Evolutionary conservation across 1,140 invertebrate species (phyloP).

Genomic region (Sinella curviseta): DNA sequence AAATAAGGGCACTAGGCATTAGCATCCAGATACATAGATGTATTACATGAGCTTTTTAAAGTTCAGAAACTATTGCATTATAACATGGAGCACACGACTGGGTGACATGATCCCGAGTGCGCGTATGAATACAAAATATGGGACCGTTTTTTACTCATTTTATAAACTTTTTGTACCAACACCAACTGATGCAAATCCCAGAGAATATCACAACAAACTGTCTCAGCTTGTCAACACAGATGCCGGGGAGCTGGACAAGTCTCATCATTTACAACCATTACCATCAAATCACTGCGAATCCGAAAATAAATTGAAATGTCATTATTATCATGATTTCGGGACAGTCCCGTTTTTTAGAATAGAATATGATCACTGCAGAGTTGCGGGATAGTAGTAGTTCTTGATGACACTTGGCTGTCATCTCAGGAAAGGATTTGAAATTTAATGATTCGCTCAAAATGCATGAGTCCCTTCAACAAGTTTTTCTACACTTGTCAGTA

Average conservation of each 20-base stretch:
- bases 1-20: neutral
- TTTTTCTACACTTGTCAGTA: neutral
- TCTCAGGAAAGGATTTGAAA: neutral
- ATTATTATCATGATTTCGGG: neutral
- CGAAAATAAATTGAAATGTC: slow-evolving; percentile 1
- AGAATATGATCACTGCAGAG: neutral
- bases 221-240: neutral
- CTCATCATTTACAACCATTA: neutral
- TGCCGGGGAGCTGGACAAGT: neutral
- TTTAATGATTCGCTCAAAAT: neutral
- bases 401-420: slow-evolving; percentile 9
- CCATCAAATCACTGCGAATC: neutral
- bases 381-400: neutral
- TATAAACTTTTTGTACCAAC: too few species aligned
- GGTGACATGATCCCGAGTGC: slow-evolving; percentile 11
- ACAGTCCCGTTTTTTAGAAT: too few species aligned
- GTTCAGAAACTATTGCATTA: neutral
- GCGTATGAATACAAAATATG: neutral
- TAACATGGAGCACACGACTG: slow-evolving; percentile 18
- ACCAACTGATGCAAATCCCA: slow-evolving; percentile 8
- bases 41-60: too few species aligned
- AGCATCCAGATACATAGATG: too few species aligned
- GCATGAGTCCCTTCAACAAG: slow-evolving; percentile 6
- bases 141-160: neutral
- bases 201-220: slow-evolving; percentile 7